Percentiles rank a stretch among this genome's conserved stretches.
These are phyloP conservation scores for Cavia aperea DNA, from an alignment of 2,113 vertebrate species.

Conservation along the genomic window DNA sequence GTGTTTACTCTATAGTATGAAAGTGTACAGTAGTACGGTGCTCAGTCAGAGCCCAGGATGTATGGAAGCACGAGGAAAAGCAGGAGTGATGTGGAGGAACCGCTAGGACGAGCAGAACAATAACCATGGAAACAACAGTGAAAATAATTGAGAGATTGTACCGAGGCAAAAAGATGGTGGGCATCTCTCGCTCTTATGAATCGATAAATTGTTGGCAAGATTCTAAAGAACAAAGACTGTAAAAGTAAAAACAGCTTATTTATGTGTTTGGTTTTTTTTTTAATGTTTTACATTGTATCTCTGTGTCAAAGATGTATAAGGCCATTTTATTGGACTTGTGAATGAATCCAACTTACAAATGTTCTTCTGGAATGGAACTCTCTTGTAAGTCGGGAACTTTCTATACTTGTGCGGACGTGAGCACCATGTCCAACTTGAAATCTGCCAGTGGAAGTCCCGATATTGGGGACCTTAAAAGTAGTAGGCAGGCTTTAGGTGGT, in stretches of 20 bases:
- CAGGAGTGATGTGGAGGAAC: neutral
- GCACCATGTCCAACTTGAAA: too few species aligned
- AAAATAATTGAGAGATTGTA: neutral
- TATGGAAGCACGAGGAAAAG: neutral
- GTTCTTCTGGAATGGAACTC: neutral
- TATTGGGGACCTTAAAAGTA: neutral
- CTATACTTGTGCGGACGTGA: neutral
- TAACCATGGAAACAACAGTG: neutral
- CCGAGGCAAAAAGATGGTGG: neutral
- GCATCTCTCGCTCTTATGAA: neutral
- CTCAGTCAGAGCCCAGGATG: neutral
- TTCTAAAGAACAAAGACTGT: neutral
- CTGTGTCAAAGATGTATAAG: neutral
- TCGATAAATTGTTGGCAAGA: neutral
- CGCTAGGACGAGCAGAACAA: neutral
- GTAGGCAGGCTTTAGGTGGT: neutral
- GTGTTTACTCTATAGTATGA: neutral
- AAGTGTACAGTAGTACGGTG: neutral
- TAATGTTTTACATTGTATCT: neutral
- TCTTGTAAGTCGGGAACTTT: neutral
- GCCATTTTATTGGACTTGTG: neutral
- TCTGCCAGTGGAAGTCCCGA: neutral
- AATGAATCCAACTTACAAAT: neutral
- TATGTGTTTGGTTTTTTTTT: neutral
- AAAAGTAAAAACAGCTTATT: neutral